Percentiles rank a stretch among this genome's conserved stretches.
Evolutionary conservation across 2,113 vertebrate genomes (phyloP).

Genomic region (Gambusia holbrooki): DNA sequence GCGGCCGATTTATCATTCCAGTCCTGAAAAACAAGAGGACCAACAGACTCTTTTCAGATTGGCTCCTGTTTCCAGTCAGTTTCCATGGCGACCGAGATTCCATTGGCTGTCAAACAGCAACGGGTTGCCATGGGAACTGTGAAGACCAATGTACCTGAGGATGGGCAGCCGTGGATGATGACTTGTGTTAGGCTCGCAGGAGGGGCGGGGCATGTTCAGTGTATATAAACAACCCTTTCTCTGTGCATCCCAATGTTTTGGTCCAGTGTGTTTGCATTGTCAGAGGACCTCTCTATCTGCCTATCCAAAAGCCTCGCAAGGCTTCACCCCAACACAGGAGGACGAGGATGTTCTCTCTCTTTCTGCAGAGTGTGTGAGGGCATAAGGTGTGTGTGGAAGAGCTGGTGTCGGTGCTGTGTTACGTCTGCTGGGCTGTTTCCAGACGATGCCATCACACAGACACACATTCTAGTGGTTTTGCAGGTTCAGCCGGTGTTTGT

Average conservation of each 20-base stretch:
- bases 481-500: background rate
- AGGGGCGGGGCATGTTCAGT: constrained; percentile 34
- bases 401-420: constrained; percentile 27
- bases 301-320: constrained; percentile 43
- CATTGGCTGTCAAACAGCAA: constrained; percentile 54
- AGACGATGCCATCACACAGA: background rate
- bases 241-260: constrained; percentile 78
- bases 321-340: constrained; percentile 3
- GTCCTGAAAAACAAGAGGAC: constrained; percentile 46
- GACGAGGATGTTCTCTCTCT: background rate
- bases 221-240: constrained; percentile 65
- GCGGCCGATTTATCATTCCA: constrained; percentile 53
- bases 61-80: constrained; percentile 45
- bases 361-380: background rate
- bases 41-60: constrained; percentile 40
- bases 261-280: constrained; percentile 74
- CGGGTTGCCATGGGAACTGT: constrained; percentile 57
- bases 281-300: constrained; percentile 59
- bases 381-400: background rate
- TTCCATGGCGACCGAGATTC: constrained; percentile 59
- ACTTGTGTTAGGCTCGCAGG: constrained; percentile 32
- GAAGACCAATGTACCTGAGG: constrained; percentile 33
- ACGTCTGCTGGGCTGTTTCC: constrained; percentile 33
- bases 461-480: background rate
- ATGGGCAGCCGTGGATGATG: constrained; percentile 45